A percentile compares a stretch with the other conserved stretches of the same genome.
These are phyloP conservation scores for Pseudomugil gertrudae DNA, from an alignment of 2,797 vertebrate genomes.

Conservation along the genomic window DNA sequence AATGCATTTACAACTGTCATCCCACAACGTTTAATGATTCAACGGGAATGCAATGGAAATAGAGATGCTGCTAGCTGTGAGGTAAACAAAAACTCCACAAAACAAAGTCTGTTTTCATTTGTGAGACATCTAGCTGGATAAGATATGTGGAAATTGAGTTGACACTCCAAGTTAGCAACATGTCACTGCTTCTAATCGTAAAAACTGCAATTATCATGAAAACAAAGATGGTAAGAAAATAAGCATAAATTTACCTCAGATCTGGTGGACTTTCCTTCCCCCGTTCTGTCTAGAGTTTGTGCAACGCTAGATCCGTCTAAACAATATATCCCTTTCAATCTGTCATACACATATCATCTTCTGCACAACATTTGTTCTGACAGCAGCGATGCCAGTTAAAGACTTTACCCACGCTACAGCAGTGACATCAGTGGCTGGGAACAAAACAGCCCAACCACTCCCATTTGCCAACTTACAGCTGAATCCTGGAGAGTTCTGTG, in stretches of 20 bases:
- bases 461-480: slow-evolving; percentile 59
- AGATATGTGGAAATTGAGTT: background rate
- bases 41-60: background rate
- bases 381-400: slow-evolving; percentile 70
- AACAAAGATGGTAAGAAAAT: background rate
- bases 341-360: slow-evolving; percentile 39
- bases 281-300: slow-evolving; percentile 37
- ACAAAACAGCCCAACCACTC: slow-evolving; percentile 53
- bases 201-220: background rate
- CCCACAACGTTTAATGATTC: background rate
- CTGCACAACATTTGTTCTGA: slow-evolving; percentile 38
- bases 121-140: background rate
- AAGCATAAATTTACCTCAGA: slow-evolving; percentile 53
- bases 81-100: too few species aligned
- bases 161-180: background rate
- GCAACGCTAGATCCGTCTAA: slow-evolving; percentile 42
- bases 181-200: background rate
- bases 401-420: slow-evolving; percentile 50
- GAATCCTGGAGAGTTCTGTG: slow-evolving; percentile 85
- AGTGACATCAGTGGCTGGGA: slow-evolving; percentile 80
- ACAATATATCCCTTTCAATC: slow-evolving; percentile 30
- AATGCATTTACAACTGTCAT: slow-evolving; percentile 13
- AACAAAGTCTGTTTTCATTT: background rate
- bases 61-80: too few species aligned
- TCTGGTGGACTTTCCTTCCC: slow-evolving; percentile 31